Evolutionary conservation across 2,888 invertebrate genomes (phyloP).

Genomic region (Archaeoteleia sp.): DNA sequence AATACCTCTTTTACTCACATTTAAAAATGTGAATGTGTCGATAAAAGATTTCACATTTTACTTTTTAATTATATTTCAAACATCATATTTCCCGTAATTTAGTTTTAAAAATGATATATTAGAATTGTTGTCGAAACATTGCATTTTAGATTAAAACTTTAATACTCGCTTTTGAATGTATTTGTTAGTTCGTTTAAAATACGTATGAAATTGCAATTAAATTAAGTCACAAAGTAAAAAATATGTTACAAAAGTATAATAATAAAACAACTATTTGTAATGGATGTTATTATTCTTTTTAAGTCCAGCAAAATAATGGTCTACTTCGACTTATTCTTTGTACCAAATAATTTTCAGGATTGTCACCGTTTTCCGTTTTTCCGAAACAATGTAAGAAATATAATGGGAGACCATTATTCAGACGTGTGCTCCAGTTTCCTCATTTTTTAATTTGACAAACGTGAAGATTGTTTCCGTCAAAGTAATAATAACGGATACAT

Average conservation of each 20-base stretch:
- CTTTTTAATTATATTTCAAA: too few relatives aligned
- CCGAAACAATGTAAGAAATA: constrained; percentile 40
- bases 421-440: constrained; percentile 24
- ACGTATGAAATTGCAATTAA: too few relatives aligned
- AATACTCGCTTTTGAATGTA: too few relatives aligned
- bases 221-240: constrained; percentile 15
- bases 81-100: too few relatives aligned
- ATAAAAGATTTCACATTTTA: too few relatives aligned
- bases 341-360: constrained; percentile 32
- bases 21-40: too few relatives aligned
- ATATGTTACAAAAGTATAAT: constrained; percentile 16
- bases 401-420: constrained; percentile 34
- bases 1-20: too few relatives aligned
- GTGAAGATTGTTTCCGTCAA: not conserved
- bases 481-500: too few relatives aligned
- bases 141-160: too few relatives aligned
- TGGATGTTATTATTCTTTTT: constrained; percentile 30
- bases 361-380: constrained; percentile 34
- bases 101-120: too few relatives aligned
- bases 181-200: too few relatives aligned
- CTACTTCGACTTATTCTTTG: constrained; percentile 33
- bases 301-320: constrained; percentile 41
- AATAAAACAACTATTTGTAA: constrained; percentile 25
- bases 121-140: too few relatives aligned
- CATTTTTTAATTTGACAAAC: constrained; percentile 26